Evolutionary conservation across 1,140 invertebrate species (phyloP).

Genomic region (Calliopsis andreniformis): DNA sequence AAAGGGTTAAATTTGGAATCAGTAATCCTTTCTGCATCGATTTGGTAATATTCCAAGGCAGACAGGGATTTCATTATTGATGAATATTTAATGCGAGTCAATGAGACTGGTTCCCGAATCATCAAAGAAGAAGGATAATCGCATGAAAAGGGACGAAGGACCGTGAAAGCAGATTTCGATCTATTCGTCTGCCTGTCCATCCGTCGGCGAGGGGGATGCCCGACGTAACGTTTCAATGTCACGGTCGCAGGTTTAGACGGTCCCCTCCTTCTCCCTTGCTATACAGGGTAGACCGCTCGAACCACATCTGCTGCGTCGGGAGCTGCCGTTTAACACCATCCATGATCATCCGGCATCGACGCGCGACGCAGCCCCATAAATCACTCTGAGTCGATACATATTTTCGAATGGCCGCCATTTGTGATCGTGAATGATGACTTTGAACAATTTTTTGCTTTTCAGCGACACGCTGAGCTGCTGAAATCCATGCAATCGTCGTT

Average conservation of each 20-base stretch:
- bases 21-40: background rate
- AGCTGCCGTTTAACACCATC: slow-evolving; percentile 48
- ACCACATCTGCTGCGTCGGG: slow-evolving; percentile 40
- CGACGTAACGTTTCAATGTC: slow-evolving; percentile 67
- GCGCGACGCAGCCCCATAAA: slow-evolving; percentile 22
- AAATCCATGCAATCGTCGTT: too few relatives aligned
- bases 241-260: slow-evolving; percentile 60
- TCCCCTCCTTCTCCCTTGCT: slow-evolving; percentile 35
- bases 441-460: too few relatives aligned
- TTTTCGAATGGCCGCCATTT: slow-evolving; percentile 1
- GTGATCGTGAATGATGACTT: too few relatives aligned
- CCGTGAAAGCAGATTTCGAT: slow-evolving; percentile 55
- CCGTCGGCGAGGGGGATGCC: slow-evolving; percentile 43
- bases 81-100: slow-evolving; percentile 33
- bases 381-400: slow-evolving; percentile 33
- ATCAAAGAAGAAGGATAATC: slow-evolving; percentile 30
- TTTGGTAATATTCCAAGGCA: background rate
- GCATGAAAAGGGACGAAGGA: slow-evolving; percentile 41
- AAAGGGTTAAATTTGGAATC: too few relatives aligned
- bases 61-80: background rate
- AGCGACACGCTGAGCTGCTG: too few relatives aligned
- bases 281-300: slow-evolving; percentile 50
- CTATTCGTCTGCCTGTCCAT: slow-evolving; percentile 53
- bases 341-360: slow-evolving; percentile 45
- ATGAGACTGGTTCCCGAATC: slow-evolving; percentile 11